These are phyloP conservation scores for Rhinella marina DNA, from an alignment of 2,797 vertebrate species.

Conservation along the genomic window DNA sequence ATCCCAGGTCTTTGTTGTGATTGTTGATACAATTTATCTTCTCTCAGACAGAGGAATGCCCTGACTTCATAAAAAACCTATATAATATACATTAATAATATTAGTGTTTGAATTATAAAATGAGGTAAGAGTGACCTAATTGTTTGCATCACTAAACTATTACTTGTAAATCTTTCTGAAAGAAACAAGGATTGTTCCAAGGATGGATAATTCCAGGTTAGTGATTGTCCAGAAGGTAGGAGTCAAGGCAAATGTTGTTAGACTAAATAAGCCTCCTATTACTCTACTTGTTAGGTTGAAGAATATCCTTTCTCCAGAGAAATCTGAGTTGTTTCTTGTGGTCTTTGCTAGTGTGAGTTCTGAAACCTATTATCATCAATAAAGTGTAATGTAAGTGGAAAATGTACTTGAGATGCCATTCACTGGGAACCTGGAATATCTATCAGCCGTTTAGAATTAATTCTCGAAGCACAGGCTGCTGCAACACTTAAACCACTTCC, in stretches of 20 bases:
- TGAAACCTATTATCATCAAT: constrained; percentile 62
- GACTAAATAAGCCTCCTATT: constrained; percentile 55
- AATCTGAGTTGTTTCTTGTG: constrained; percentile 47
- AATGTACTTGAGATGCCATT: constrained; percentile 63
- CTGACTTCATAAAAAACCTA: background rate
- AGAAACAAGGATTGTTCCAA: constrained; percentile 1
- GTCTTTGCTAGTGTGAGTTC: constrained; percentile 56
- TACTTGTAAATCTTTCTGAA: constrained; percentile 11
- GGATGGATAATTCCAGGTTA: constrained; percentile 45
- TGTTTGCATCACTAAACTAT: background rate
- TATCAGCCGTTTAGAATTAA: constrained; percentile 58
- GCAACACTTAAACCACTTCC: constrained; percentile 61
- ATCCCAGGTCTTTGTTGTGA: no score
- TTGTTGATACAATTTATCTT: background rate
- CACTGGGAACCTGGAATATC: constrained; percentile 60
- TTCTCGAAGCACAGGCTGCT: constrained; percentile 54
- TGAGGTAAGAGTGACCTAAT: constrained; percentile 10
- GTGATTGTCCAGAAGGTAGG: constrained; percentile 35
- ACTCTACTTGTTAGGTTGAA: constrained; percentile 53
- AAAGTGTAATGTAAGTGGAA: constrained; percentile 61
- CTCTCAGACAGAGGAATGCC: background rate
- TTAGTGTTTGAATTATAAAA: background rate
- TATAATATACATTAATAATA: background rate
- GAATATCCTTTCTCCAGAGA: constrained; percentile 57
- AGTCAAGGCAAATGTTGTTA: constrained; percentile 55